Evolutionary conservation across 2,888 invertebrate genomes (phyloP).

Genomic region (Leptopilina drosophilae): DNA sequence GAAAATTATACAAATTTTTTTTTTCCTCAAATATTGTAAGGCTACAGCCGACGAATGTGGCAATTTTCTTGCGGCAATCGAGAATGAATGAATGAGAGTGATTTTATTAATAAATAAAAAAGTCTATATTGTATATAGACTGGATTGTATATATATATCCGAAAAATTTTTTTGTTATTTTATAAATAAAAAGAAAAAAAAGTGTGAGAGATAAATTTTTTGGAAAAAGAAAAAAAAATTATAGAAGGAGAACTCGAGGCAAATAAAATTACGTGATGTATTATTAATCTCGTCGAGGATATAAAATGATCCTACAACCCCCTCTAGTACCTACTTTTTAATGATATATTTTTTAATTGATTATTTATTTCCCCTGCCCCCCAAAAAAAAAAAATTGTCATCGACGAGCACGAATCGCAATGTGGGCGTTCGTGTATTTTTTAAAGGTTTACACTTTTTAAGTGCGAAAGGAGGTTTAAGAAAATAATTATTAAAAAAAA

Average conservation of each 20-base stretch:
- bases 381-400: conserved; percentile 43
- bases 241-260: neutral
- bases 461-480: conserved; percentile 36
- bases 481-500: conserved; percentile 39
- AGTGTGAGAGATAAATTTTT: neutral
- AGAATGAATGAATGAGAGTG: neutral
- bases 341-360: conserved; percentile 68
- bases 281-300: conserved; percentile 60
- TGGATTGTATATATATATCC: neutral
- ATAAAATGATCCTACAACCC: conserved; percentile 58
- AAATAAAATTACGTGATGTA: conserved; percentile 59
- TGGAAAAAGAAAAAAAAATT: neutral
- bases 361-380: conserved; percentile 61
- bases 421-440: conserved; percentile 50
- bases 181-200: neutral
- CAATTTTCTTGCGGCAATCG: conserved; percentile 27
- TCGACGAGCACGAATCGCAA: conserved; percentile 51
- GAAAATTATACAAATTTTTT: too few species aligned
- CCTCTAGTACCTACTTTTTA: conserved; percentile 62
- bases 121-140: conserved; percentile 28
- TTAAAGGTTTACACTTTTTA: conserved; percentile 41
- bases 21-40: conserved; percentile 13
- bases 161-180: neutral
- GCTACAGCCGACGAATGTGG: conserved; percentile 41
- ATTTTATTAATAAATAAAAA: neutral